Evolutionary conservation across 1,140 invertebrate genomes (phyloP), one percentile per base, ranked within the genome.

Genomic region (Caerostris darwini): DNA sequence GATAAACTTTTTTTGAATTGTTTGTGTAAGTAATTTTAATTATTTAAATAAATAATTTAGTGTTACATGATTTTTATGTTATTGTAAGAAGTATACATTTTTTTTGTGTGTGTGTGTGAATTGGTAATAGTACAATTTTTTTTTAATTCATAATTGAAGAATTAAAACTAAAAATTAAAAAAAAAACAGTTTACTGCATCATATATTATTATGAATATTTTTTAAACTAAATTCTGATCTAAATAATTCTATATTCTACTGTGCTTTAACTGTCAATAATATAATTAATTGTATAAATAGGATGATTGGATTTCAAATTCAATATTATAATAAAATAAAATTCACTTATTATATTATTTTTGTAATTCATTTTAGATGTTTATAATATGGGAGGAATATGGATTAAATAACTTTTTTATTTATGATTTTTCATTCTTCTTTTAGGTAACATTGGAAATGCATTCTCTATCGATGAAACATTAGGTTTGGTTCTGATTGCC

Each of bases 401-500:
- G 6, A 53, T 10, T 14, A 54, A 6, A 7, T 82, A 54, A 14
- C 53, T 50, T 54, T 7, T 53, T 81, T 81, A 34, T 53, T 8
- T 14, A 17, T 14, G 5, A 17, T 53, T 82, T 88, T 88, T 50
- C 6, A 17, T 8, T 17, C 53, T 90, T 12, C 57, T 82, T 82
- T 59, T 95, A 97, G 97, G 98, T 3, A 99, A 99, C 96, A 97
- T 98, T 61, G 98, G 98, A 19, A 98, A 98, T 95, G 97, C 97
- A 34, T 99, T 99, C 96, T 96, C 96, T 5, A 98, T 99, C 67
- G 98, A 99, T 96, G 96, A 97, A 5, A 96, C 97, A 12, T 96
- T 98, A 85, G 98, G 98, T 14, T 97, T 97, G 61, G 97, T 99
- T 88, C 97, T 97, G 14, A 97, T 98, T 8, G 97, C 97, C 7